phyloP scores from a whole-genome alignment of 2,797 vertebrate species.

The Falco rusticolus region DNA sequence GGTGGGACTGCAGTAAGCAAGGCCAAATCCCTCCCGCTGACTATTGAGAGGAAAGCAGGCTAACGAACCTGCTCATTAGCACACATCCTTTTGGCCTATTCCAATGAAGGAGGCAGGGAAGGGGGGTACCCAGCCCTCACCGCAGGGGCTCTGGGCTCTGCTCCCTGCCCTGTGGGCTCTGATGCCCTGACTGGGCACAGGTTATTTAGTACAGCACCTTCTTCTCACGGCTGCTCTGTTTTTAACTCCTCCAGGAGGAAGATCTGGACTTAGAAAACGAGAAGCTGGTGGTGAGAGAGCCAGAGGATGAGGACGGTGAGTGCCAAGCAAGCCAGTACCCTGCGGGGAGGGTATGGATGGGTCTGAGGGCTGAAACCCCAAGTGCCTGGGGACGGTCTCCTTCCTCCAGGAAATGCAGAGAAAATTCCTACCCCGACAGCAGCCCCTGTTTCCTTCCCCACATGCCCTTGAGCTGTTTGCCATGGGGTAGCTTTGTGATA shows the following conservation, averaged over 20 bases:
- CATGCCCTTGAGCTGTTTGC: background rate
- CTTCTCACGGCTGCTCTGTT: background rate
- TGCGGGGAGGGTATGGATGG: background rate
- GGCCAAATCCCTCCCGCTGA: background rate
- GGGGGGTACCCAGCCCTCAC: background rate
- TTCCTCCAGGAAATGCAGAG: background rate
- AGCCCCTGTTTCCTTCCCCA: background rate
- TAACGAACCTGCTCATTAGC: rapidly evolving
- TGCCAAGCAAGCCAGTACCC: background rate
- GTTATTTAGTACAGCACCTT: background rate
- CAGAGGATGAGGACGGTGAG: slow-evolving; percentile 72
- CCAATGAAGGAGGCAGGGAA: background rate
- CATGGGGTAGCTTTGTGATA: background rate
- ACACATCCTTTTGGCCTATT: background rate
- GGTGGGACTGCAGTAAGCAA: background rate
- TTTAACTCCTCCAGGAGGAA: slow-evolving; percentile 67
- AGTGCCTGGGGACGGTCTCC: background rate
- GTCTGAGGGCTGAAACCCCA: background rate
- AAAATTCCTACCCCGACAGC: background rate
- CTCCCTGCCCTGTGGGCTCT: background rate
- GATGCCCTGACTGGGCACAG: rapidly evolving
- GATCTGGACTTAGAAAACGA: slow-evolving; percentile 65
- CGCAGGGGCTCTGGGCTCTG: background rate
- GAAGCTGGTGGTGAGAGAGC: slow-evolving; percentile 69
- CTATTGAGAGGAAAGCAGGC: background rate